phyloP scores from a whole-genome alignment of 2,888 invertebrate genomes.

The Idaea aversata region DNA sequence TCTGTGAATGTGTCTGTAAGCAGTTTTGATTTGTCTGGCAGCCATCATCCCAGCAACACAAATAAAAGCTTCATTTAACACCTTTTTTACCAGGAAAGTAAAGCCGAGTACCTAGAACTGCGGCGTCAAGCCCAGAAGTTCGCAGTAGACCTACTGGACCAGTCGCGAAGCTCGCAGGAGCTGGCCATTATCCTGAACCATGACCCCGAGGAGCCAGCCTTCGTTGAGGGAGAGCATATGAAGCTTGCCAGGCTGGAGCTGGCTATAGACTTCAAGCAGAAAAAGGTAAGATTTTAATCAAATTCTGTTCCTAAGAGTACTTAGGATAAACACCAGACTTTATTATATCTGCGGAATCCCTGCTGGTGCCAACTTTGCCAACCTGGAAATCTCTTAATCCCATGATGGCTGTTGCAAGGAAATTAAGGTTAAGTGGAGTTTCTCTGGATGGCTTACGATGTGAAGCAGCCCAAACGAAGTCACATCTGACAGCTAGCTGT shows the following conservation, averaged over 20 bases:
- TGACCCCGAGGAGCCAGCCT: conserved; percentile 87
- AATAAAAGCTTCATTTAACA: neutral
- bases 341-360: too few species aligned
- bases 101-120: conserved; percentile 92
- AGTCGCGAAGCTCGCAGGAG: conserved; percentile 95
- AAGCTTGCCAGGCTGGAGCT: conserved; percentile 91
- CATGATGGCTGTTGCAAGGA: too few species aligned
- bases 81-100: conserved; percentile 84
- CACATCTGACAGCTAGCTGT: too few species aligned
- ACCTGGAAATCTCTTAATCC: too few species aligned
- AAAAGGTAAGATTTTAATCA: conserved; percentile 82
- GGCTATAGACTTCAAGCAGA: conserved; percentile 97
- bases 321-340: neutral
- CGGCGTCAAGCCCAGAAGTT: conserved; percentile 93
- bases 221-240: conserved; percentile 90
- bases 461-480: too few species aligned
- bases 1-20: too few species aligned
- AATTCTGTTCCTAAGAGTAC: neutral
- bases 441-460: too few species aligned
- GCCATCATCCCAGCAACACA: too few species aligned
- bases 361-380: too few species aligned
- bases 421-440: too few species aligned
- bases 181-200: conserved; percentile 96
- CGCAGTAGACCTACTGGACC: conserved; percentile 93
- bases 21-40: too few species aligned